Evolutionary conservation across 2,797 vertebrate genomes (phyloP).

Genomic region (Harpia harpyja): DNA sequence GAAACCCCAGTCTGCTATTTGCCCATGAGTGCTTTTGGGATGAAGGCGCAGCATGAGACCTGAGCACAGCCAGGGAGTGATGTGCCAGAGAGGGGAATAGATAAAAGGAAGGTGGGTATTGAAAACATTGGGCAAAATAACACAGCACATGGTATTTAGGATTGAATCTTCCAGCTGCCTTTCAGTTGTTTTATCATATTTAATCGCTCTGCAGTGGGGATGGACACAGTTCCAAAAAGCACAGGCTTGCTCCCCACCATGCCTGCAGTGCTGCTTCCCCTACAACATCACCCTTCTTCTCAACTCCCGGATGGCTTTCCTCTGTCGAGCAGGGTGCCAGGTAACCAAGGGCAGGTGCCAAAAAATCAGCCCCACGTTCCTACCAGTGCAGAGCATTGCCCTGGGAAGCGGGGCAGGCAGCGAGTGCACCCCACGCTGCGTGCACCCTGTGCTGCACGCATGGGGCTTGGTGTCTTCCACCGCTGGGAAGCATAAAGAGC

Average conservation of each 20-base stretch:
- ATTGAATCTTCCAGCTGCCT: not conserved
- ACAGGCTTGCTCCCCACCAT: rapidly evolving
- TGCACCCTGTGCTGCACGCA: not conserved
- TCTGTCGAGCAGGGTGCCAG: not conserved
- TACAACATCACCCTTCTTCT: not conserved
- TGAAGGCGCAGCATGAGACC: not conserved
- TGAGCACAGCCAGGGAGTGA: not conserved
- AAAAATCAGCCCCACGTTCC: not conserved
- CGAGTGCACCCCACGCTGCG: not conserved
- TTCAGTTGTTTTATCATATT: not conserved
- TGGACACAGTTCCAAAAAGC: not conserved
- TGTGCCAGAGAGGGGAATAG: rapidly evolving
- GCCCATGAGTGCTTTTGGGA: not conserved
- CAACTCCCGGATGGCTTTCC: not conserved
- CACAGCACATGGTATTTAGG: not conserved
- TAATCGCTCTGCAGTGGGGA: rapidly evolving
- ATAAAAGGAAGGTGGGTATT: not conserved
- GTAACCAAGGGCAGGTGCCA: not conserved
- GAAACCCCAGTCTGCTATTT: not conserved
- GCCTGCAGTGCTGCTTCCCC: not conserved
- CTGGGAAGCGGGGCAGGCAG: not conserved
- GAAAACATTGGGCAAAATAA: not conserved
- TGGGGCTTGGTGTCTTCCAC: not conserved
- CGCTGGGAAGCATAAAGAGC: not conserved
- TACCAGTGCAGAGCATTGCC: not conserved